Base-by-base conservation (phyloP, 2,113 vertebrate species). In the Bagarius yarrelli region DNA sequence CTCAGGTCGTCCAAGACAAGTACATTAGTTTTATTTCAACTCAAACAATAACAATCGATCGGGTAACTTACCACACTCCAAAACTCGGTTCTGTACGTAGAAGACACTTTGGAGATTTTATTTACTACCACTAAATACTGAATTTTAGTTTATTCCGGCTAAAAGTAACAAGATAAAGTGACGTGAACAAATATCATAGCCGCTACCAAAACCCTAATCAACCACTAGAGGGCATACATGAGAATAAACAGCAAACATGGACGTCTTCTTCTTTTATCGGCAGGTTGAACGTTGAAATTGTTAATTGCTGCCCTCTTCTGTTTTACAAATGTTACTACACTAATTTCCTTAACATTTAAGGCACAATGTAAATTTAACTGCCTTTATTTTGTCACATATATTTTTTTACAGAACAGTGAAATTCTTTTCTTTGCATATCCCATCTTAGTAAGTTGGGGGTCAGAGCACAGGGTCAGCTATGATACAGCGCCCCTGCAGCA, bases 1-100 rank as follows among this genome's bases (percentile, higher is more conserved):
- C 87, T 13, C 89, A 90, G 84, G 81, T 87, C 87, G 88, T 86
- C 79, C 88, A 87, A 87, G 88, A 86, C 87, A 84, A 89, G 84
- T 90, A 83, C 78, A 73, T 75, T 81, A 87, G 81, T 84, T 79
- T 63, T 47, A 75, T 66, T 74, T 69, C 36, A 23, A 21, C 77
- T 25, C 40, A 57, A 70, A 64, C 64, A 81, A 76, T n/a, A 83
- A 73, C 74, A 76, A 84, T 57, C 80, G n/a, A 60, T 61, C 50
- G 47, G 8, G 5, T 40, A 60, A 92, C 93, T 93, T 88, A 93
- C 93, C 93, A 91, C 92, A 61, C 91, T 92, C 93, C 93, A 92
- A 91, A 84, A 93, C 91, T 77, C 87, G 91, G 90, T 89, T 91
- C 92, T 92, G 90, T 90, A 91, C 92, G 93, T 92, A 90, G 93